These are phyloP conservation scores for Rhinoraja longicauda DNA, from an alignment of 2,797 vertebrate species.

Conservation along the genomic window DNA sequence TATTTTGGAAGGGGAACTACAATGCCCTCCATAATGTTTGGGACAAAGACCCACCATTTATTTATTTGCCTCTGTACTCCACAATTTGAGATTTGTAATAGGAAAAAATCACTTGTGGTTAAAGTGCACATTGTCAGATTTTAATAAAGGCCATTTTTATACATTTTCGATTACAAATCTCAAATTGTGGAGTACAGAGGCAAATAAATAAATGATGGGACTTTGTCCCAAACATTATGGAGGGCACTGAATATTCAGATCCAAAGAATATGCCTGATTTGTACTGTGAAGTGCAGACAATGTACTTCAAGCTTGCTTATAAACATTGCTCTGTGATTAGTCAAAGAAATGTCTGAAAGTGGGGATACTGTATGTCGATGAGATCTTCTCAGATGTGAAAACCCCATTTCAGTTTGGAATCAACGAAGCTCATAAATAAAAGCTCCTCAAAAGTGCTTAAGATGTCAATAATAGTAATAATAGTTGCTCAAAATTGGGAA, in stretches of 20 bases:
- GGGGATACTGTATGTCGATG: neutral
- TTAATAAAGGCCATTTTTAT: no score
- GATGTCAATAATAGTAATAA: slow-evolving; percentile 2
- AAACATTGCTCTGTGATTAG: neutral
- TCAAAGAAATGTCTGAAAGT: neutral
- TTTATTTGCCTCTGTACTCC: no score
- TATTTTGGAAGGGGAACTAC: no score
- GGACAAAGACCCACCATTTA: no score
- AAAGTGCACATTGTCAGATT: no score
- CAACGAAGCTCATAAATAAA: slow-evolving; percentile 22
- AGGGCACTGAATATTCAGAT: neutral
- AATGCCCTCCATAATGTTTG: no score
- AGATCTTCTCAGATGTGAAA: neutral
- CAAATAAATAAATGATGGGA: no score
- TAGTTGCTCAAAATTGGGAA: neutral
- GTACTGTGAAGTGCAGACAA: neutral
- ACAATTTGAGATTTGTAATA: no score
- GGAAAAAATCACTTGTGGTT: no score
- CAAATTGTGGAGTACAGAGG: no score
- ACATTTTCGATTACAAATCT: no score
- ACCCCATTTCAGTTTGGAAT: neutral
- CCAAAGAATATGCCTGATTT: neutral
- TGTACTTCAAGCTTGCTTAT: neutral
- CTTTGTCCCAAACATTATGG: no score
- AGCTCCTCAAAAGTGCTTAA: slow-evolving; percentile 3